A percentile compares a stretch with the other conserved stretches of the same genome.
phyloP scores from a whole-genome alignment of 2,797 vertebrate species.

The Cirrhinus mrigala region DNA sequence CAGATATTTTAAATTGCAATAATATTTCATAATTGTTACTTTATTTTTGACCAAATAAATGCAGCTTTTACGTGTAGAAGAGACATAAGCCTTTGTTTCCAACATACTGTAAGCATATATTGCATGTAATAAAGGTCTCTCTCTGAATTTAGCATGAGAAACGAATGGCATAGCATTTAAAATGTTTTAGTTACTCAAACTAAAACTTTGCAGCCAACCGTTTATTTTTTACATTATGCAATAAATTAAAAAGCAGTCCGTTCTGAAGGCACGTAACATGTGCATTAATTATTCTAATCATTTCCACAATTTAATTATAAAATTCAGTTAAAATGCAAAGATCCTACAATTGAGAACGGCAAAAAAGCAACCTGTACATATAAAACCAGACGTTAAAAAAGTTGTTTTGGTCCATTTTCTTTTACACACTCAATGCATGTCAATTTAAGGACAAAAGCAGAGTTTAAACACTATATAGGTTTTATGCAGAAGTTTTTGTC shows the following conservation, averaged over 20 bases:
- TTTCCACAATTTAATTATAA: not conserved
- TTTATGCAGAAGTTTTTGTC: constrained; percentile 8
- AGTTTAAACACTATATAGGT: not conserved
- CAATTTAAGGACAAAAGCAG: not conserved
- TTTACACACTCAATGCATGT: not conserved
- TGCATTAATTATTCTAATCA: not conserved
- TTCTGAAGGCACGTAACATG: not conserved
- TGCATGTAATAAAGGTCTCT: not conserved
- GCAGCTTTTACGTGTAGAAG: not conserved
- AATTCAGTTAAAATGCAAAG: constrained; percentile 2
- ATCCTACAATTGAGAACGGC: not conserved
- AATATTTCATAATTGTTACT: not conserved
- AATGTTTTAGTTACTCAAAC: not conserved
- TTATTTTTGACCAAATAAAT: not conserved
- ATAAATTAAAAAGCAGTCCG: not conserved
- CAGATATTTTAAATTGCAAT: not conserved
- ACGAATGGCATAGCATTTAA: not conserved
- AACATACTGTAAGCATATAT: not conserved
- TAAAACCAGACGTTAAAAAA: not conserved
- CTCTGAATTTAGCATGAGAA: not conserved
- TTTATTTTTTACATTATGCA: constrained; percentile 4
- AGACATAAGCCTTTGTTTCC: not conserved
- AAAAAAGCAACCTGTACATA: constrained; percentile 5
- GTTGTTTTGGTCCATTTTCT: not conserved
- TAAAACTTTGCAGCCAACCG: not conserved